A percentile compares a stretch with the other conserved stretches of the same genome.
Conservation (phyloP, 2,797 vertebrate genomes). For the Chaunax sp. region DNA sequence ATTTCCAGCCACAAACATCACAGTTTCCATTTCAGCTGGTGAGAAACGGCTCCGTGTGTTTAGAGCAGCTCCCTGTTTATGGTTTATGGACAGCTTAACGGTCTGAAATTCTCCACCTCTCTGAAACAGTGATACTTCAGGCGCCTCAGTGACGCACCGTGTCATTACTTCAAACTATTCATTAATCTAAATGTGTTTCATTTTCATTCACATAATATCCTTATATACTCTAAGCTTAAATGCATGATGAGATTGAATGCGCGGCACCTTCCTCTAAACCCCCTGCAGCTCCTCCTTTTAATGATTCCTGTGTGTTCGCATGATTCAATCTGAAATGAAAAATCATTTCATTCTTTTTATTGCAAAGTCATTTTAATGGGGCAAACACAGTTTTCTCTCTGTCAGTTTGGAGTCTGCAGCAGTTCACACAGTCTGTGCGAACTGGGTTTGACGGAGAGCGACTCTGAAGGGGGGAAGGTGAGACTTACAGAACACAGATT, state of each 20-base stretch:
- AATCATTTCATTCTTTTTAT: conserved; percentile 33
- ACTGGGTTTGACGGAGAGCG: conserved; percentile 15
- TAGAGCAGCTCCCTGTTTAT: conserved; percentile 62
- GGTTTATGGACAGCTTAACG: conserved; percentile 66
- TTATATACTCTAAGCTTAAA: conserved; percentile 5
- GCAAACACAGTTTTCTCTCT: conserved; percentile 20
- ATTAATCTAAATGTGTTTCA: conserved; percentile 68
- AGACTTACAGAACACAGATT: conserved; percentile 26
- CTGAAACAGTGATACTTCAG: conserved; percentile 50
- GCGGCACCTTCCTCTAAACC: background rate
- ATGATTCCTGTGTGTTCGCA: conserved; percentile 23
- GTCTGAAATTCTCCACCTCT: conserved; percentile 40
- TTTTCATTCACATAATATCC: conserved; percentile 45
- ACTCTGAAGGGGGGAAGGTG: conserved; percentile 2
- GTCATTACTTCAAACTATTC: conserved; percentile 51
- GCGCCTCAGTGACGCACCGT: conserved; percentile 47
- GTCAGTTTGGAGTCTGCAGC: conserved; percentile 4
- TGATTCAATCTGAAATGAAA: conserved; percentile 36
- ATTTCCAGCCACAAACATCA: conserved; percentile 72
- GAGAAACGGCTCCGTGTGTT: conserved; percentile 46
- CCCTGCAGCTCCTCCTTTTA: conserved; percentile 1
- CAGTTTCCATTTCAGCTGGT: conserved; percentile 63
- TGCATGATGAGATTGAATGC: conserved; percentile 44
- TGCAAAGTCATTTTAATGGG: conserved; percentile 37
- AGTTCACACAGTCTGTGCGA: too few species aligned